Evolutionary conservation across 2,888 invertebrate genomes (phyloP), one percentile per base, ranked within the genome.

Genomic region (Andrena camellia): DNA sequence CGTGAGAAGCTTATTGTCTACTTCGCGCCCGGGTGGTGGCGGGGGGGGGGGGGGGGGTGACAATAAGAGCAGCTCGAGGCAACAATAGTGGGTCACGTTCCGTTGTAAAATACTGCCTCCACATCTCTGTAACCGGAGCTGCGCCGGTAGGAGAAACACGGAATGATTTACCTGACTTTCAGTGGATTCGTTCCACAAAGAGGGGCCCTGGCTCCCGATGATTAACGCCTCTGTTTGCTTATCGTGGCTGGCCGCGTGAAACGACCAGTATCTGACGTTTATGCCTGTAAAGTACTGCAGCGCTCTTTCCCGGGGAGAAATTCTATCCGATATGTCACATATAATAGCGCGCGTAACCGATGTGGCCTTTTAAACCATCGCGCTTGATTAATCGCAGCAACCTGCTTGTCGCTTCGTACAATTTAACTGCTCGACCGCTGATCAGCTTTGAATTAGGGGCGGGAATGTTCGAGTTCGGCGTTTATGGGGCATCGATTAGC

Each of bases 261-360:
- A 57, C 57, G 74, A 75, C 48, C 78, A 59, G 63, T 76, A 81
- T 83, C 80, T 71, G 76, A 73, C 84, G 83, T 88, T 88, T 87
- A 86, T 74, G 88, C 83, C 71, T 66, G 69, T 57, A 57, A 59
- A 67, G 73, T 83, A 75, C 74, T 73, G 71, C 35, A 57, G 5
- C 17, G 6, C 29, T 29, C n/a, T n/a, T 64, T 50, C 4, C 52
- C 5, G 4, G 6, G 33, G 13, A 23, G 17, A 62, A 50, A 57
- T 23, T 57, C 31, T 52, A 23, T 50, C 23, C 8, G 42, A 42
- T 42, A 42, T 42, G 42, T 42, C 42, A 17, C 42, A 42, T 42
- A 4, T 42, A 42, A 42, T 17, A 17, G 42, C 42, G 42, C 42
- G 42, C 42, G 4, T 42, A 42, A 42, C 42, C 42, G 42, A 42